These are phyloP conservation scores for Seladonia tumulorum DNA, from an alignment of 2,888 invertebrate species.

Conservation along the genomic window DNA sequence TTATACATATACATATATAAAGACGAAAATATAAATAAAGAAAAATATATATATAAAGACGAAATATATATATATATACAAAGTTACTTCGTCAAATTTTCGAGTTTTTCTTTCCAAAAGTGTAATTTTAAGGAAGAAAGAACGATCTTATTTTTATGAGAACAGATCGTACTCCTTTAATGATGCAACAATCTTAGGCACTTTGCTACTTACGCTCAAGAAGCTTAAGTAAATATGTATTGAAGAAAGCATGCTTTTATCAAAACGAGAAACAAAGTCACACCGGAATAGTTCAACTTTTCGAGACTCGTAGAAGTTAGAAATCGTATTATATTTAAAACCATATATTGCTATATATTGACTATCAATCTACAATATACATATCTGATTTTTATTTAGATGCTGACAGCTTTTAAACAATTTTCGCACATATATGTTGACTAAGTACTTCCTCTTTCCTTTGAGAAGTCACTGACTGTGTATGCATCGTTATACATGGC, in stretches of 20 bases:
- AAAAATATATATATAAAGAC: too few relatives aligned
- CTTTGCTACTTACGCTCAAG: background rate
- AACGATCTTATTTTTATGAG: background rate
- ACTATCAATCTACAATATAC: constrained; percentile 17
- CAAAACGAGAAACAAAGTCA: background rate
- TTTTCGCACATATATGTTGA: background rate
- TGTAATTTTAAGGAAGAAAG: background rate
- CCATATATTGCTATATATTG: constrained; percentile 31
- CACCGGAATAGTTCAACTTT: too few relatives aligned
- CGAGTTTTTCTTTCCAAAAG: background rate
- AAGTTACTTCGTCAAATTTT: background rate
- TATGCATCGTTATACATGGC: too few relatives aligned
- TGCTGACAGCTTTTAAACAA: background rate
- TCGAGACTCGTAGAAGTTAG: background rate
- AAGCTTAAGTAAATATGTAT: background rate
- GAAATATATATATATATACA: too few relatives aligned
- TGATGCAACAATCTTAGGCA: background rate
- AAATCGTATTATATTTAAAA: constrained; percentile 5
- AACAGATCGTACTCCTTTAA: background rate
- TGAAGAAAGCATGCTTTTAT: background rate
- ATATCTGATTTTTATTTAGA: background rate
- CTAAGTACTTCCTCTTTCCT: background rate
- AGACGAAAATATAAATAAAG: too few relatives aligned
- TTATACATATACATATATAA: background rate
- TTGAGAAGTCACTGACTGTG: background rate